These are phyloP conservation scores for Theonella swinhoei DNA, from an alignment of 37 sponge, comb jelly and placozoan genomes.

Conservation along the genomic window DNA sequence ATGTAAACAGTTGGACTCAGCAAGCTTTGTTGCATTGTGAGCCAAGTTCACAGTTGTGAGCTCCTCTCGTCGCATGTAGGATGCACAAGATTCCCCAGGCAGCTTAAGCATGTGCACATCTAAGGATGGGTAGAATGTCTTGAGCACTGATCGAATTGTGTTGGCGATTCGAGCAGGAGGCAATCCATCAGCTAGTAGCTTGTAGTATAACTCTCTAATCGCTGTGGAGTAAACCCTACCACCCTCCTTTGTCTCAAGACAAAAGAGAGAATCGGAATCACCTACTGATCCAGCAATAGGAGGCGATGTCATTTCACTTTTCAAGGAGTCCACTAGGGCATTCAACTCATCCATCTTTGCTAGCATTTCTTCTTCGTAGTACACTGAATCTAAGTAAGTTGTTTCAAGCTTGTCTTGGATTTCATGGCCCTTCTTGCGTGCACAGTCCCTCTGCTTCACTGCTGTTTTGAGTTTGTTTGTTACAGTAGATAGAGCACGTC, in stretches of 20 bases:
- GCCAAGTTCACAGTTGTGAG: constrained; percentile 19
- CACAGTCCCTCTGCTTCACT: constrained; percentile 9
- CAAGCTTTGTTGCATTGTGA: constrained; percentile 18
- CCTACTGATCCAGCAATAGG: constrained; percentile 15
- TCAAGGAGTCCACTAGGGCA: constrained; percentile 1
- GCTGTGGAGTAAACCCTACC: constrained; percentile 1
- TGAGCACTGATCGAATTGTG: constrained; percentile 13
- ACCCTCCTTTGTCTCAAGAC: too few relatives aligned
- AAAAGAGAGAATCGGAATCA: background rate
- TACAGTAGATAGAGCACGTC: constrained; percentile 9
- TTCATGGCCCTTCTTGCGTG: constrained; percentile 15
- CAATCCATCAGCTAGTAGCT: background rate
- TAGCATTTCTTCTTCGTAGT: too few relatives aligned
- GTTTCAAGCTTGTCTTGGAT: too few relatives aligned
- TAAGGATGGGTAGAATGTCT: constrained; percentile 1
- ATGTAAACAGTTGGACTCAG: background rate
- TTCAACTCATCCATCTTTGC: constrained; percentile 15
- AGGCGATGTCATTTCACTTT: background rate
- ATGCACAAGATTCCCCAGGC: constrained; percentile 27
- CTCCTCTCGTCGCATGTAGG: constrained; percentile 35
- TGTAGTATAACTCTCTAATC: constrained; percentile 16
- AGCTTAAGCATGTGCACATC: constrained; percentile 12
- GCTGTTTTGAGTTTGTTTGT: constrained; percentile 18
- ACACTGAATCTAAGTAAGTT: too few relatives aligned
- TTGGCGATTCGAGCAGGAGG: constrained; percentile 8